Percentiles rank a stretch among this genome's conserved stretches.
Evolutionary conservation across 2,797 vertebrate genomes (phyloP).

Genomic region (Myoxocephalus aenaeus): DNA sequence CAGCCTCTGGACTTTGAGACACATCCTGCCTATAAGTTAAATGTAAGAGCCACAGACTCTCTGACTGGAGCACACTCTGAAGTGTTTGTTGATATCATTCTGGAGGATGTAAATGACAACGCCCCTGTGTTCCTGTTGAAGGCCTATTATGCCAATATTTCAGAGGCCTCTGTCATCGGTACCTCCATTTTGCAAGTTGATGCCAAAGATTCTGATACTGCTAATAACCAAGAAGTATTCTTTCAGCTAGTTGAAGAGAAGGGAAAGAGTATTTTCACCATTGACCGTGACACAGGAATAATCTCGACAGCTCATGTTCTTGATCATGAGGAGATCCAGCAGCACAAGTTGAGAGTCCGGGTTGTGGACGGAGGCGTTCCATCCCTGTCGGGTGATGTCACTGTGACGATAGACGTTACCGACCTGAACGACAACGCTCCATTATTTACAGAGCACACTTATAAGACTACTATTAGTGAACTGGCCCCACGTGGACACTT

Average conservation of each 20-base stretch:
- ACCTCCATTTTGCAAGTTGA: slow-evolving; percentile 88
- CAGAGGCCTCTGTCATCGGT: slow-evolving; percentile 93
- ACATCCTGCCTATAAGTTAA: slow-evolving; percentile 96
- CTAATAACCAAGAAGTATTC: slow-evolving; percentile 90
- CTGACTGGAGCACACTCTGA: slow-evolving; percentile 92
- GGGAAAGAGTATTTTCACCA: slow-evolving; percentile 87
- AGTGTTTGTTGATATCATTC: slow-evolving; percentile 95
- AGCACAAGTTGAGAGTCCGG: slow-evolving; percentile 87
- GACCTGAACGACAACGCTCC: slow-evolving; percentile 97
- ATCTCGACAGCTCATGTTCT: slow-evolving; percentile 88
- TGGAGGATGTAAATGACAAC: slow-evolving; percentile 97
- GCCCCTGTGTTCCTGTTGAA: slow-evolving; percentile 88
- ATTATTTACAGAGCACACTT: slow-evolving; percentile 88
- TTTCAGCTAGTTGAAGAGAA: slow-evolving; percentile 91
- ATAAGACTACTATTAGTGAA: slow-evolving; percentile 91
- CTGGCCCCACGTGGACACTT: slow-evolving; percentile 92
- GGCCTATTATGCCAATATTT: slow-evolving; percentile 87
- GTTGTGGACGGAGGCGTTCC: slow-evolving; percentile 93
- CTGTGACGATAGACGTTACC: slow-evolving; percentile 87
- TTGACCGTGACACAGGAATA: slow-evolving; percentile 90
- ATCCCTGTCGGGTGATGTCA: slow-evolving; percentile 88
- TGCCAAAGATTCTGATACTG: slow-evolving; percentile 91
- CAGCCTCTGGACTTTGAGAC: slow-evolving; percentile 94
- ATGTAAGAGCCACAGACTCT: slow-evolving; percentile 93
- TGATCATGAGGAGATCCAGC: slow-evolving; percentile 89